Evolutionary conservation across 2,113 vertebrate genomes (phyloP).

Genomic region (Grantiella picta): DNA sequence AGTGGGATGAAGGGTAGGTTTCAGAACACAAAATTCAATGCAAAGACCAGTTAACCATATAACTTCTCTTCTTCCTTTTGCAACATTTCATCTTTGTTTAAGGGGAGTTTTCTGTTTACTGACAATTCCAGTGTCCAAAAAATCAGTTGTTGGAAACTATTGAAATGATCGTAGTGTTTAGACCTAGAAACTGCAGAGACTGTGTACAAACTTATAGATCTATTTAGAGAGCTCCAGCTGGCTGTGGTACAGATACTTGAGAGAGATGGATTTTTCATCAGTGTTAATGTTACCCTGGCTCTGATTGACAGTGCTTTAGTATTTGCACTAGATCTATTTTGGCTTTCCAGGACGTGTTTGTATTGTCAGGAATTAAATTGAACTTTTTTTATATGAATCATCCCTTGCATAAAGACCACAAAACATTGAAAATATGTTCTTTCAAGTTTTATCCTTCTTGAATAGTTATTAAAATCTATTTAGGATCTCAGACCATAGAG

Average conservation of each 20-base stretch:
- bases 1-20: background rate
- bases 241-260: background rate
- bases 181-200: background rate
- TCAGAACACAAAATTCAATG: background rate
- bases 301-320: background rate
- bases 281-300: background rate
- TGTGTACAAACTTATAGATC: background rate
- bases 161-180: background rate
- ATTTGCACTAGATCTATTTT: background rate
- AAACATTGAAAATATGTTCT: background rate
- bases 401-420: background rate
- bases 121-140: background rate
- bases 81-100: background rate
- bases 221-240: background rate
- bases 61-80: background rate
- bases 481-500: background rate
- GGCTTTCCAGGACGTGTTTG: background rate
- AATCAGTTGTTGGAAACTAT: background rate
- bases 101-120: background rate
- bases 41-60: background rate
- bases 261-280: background rate
- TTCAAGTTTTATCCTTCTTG: background rate
- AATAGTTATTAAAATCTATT: background rate
- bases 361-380: background rate
- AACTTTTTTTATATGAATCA: background rate